Evolutionary conservation across 2,888 invertebrate genomes (phyloP).

Genomic region (Rutpela maculata): DNA sequence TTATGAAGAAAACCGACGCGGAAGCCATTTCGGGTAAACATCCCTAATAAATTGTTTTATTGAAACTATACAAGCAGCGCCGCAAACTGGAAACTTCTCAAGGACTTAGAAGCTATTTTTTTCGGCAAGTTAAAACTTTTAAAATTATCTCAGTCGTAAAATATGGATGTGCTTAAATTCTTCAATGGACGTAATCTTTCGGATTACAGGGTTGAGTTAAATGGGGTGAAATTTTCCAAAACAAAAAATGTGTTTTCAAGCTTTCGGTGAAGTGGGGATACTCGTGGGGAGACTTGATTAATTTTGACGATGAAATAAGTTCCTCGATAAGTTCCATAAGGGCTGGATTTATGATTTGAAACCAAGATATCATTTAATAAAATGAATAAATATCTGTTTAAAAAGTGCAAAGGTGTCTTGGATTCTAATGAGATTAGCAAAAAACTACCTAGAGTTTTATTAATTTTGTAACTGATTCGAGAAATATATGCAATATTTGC

Average conservation of each 20-base stretch:
- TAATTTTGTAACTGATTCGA: no score
- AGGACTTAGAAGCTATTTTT: not conserved
- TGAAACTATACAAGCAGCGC: not conserved
- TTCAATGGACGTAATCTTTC: not conserved
- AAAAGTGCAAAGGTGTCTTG: no score
- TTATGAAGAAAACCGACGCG: conserved; percentile 41
- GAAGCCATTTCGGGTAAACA: conserved; percentile 41
- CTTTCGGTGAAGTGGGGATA: not conserved
- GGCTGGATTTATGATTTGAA: no score
- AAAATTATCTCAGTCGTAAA: not conserved
- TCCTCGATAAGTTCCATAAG: no score
- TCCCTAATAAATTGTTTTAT: conserved; percentile 43
- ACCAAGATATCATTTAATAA: no score
- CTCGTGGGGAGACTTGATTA: not conserved
- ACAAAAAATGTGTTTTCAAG: not conserved
- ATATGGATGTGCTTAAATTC: not conserved
- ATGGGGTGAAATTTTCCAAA: not conserved
- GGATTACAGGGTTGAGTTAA: not conserved
- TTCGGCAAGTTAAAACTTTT: not conserved
- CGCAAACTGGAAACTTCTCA: not conserved
- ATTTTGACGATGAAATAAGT: no score
- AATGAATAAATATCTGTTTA: no score
- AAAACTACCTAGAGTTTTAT: no score
- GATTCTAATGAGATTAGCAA: no score
- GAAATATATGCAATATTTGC: no score